Conservation (phyloP, 2,113 vertebrate species). For the Oxyruncus cristatus region DNA sequence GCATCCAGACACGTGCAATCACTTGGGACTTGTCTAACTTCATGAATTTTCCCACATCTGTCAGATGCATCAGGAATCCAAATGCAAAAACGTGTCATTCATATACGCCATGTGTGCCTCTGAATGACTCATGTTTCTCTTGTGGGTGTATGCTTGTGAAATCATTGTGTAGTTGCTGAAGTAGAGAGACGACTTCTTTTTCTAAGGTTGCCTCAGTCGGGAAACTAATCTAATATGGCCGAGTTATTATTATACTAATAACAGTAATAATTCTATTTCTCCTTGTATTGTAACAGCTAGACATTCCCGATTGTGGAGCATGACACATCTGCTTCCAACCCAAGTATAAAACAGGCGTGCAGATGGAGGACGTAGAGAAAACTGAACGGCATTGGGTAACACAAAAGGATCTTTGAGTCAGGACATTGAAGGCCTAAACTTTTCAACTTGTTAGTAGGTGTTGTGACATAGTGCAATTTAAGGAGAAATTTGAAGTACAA, state of each 20-base stretch:
- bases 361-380: background rate
- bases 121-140: background rate
- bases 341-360: background rate
- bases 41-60: constrained; percentile 26
- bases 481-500: background rate
- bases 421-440: background rate
- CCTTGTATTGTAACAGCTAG: background rate
- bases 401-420: background rate
- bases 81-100: background rate
- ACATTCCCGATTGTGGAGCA: background rate
- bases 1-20: background rate
- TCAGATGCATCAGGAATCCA: constrained; percentile 37
- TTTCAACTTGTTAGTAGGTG: background rate
- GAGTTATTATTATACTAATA: background rate
- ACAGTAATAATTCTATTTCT: background rate
- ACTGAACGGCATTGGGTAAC: background rate
- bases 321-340: background rate
- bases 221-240: background rate
- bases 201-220: background rate
- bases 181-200: background rate
- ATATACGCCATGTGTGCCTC: background rate
- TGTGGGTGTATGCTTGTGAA: background rate
- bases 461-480: background rate
- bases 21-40: constrained; percentile 33
- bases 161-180: background rate